These are phyloP conservation scores for Ophion costatus DNA, from an alignment of 2,888 invertebrate species.

Conservation along the genomic window DNA sequence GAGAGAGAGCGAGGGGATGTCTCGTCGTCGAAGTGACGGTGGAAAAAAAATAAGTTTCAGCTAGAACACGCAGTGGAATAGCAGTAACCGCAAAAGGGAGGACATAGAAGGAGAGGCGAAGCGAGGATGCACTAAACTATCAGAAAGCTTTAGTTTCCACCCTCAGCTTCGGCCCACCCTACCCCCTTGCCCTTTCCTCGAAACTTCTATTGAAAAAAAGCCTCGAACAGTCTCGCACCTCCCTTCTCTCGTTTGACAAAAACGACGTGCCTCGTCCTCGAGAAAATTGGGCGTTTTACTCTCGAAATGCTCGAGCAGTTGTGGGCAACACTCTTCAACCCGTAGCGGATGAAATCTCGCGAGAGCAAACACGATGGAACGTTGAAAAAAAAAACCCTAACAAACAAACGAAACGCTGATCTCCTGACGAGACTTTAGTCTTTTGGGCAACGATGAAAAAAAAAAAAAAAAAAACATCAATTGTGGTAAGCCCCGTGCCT, in stretches of 20 bases:
- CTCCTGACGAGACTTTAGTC: too few relatives aligned
- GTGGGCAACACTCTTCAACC: too few relatives aligned
- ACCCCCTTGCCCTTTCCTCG: background rate
- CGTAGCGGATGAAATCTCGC: too few relatives aligned
- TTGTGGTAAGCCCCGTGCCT: constrained; percentile 24
- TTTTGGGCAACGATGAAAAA: too few relatives aligned
- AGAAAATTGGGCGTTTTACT: too few relatives aligned
- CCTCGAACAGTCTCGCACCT: background rate
- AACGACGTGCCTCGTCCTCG: too few relatives aligned
- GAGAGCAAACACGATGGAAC: too few relatives aligned
- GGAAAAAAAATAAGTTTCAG: constrained; percentile 18
- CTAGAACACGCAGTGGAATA: constrained; percentile 9
- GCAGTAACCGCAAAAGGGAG: constrained; percentile 1
- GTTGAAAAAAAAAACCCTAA: too few relatives aligned
- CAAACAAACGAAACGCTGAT: too few relatives aligned
- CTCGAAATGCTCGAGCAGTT: too few relatives aligned
- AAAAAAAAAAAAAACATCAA: background rate
- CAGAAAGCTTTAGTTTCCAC: constrained; percentile 33
- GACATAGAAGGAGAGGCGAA: background rate
- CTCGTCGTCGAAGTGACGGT: constrained; percentile 29
- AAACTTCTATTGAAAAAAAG: background rate
- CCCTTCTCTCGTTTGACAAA: constrained; percentile 9
- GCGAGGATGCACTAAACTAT: constrained; percentile 35
- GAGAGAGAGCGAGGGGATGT: background rate
- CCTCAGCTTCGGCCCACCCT: background rate